Evolutionary conservation across 2,113 vertebrate species (phyloP), one percentile per base, ranked within the genome.

Genomic region (Kryptolebias marmoratus): DNA sequence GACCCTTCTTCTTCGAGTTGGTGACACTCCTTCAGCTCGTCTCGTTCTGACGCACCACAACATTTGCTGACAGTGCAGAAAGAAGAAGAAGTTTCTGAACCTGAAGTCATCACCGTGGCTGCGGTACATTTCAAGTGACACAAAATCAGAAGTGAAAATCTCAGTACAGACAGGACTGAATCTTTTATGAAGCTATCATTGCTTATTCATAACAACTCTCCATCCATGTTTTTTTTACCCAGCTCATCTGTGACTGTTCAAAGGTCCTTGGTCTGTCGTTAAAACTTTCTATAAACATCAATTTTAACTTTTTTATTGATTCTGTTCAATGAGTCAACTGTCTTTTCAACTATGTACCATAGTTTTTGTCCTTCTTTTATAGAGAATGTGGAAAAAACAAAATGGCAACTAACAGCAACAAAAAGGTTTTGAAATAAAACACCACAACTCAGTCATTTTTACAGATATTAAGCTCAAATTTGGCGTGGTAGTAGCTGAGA

Each of bases 161-260:
- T 91, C 86, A 86, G 85, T 84, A 82, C 79, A 88, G 91, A 84
- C 83, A 36, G 18, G 56, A 49, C 71, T 93, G 79, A 91, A 94
- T 93, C 60, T 93, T 93, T 93, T 64, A 94, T 93, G 90, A 80
- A 74, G 78, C 56, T 77, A 80, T 79, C 89, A 92, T 94, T 76
- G 90, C 83, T 94, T 93, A 94, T 93, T 93, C 84, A 93, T 94
- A 71, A 71, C 71, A 71, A 89, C 64, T 84, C 73, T 82, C 85
- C 62, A 68, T 77, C 83, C 80, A 77, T 63, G 42, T 80, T 80
- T 55, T 62, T 60, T 55, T 53, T 52, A 39, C 36, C 22, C 32
- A 65, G 58, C 64, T 53, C 36, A 61, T 59, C 36, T 65, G 67
- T 18, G 11, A 68, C 67, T 70, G 83, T 86, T 73, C 64, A 42